Percentiles rank a stretch among this genome's conserved stretches.
Evolutionary conservation across 2,113 vertebrate genomes (phyloP).

Genomic region (Scomber colias): DNA sequence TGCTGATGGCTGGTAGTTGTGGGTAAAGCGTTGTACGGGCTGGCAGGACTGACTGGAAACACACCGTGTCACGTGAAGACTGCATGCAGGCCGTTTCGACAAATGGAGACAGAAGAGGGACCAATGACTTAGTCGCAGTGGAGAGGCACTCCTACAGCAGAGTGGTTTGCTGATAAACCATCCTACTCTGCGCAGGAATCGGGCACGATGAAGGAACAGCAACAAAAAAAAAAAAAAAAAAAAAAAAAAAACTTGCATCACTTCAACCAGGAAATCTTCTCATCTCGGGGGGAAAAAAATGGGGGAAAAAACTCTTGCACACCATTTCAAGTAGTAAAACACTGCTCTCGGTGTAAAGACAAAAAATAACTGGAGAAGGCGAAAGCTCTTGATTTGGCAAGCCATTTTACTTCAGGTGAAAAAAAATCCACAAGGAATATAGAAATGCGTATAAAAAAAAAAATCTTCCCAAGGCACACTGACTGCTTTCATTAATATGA

Average conservation of each 20-base stretch:
- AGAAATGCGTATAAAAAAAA: constrained; percentile 65
- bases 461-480: constrained; percentile 76
- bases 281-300: constrained; percentile 58
- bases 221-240: not conserved
- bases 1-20: constrained; percentile 48
- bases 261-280: constrained; percentile 62
- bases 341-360: constrained; percentile 12
- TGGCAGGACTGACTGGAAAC: constrained; percentile 39
- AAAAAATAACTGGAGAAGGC: constrained; percentile 29
- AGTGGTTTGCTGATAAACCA: constrained; percentile 43
- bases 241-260: constrained; percentile 21
- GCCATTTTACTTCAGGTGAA: constrained; percentile 61
- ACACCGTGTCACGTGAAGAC: constrained; percentile 38
- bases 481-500: constrained; percentile 78
- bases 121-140: constrained; percentile 37
- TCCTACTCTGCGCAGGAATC: constrained; percentile 45
- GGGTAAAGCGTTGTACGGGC: constrained; percentile 25
- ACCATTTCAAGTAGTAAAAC: constrained; percentile 48
- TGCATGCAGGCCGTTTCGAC: constrained; percentile 53
- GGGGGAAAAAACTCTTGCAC: constrained; percentile 41
- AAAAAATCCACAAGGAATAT: constrained; percentile 70
- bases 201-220: constrained; percentile 27
- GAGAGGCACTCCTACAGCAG: constrained; percentile 34
- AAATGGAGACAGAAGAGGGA: constrained; percentile 31
- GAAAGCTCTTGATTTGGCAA: constrained; percentile 58